Base-by-base conservation (phyloP, 2,113 vertebrate species). In the Potamarius usumacintae region DNA sequence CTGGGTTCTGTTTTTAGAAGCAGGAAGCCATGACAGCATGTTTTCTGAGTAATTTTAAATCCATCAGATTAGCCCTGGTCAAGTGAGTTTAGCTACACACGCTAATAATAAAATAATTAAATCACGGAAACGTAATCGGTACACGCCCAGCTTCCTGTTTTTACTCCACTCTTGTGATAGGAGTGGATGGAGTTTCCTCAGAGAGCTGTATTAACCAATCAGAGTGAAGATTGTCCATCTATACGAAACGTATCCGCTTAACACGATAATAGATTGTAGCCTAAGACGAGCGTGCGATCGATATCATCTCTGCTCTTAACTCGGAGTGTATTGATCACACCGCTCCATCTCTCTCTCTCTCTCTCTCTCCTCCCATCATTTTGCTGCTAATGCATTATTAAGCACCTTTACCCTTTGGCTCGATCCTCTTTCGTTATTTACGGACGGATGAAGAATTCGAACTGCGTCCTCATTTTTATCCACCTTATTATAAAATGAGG, bases 321-420 rank as follows among this genome's bases (percentile, higher is more conserved):
- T 60, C 57, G 6, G n/a, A 62, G 79, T 53, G 27, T 86, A 89
- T 82, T 52, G 84, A 89, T 86, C 7, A 8, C 11, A 69, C 2
- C 17, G 48, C 62, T 81, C 50, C 4, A 22, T 8, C 12, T 27
- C 25, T 27, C 52, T 79, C 1, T 22, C 42, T 50, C 55, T 6
- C 15, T 52, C 18, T 27, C 5, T 15, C 9, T 76, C 42, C 57
- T 25, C 7, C 53, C 48, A 1, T 58, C 34, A 52, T 87, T 89
- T 87, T 67, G 89, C 88, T 90, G 85, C 90, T 90, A 88, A 20
- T 85, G 84, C 84, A 53, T 88, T 78, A 62, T 83, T 63, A 85
- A 86, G 85, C 88, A 91, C 88, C 69, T 90, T 89, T 65, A 63
- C 86, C n/a, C 14, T 74, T 85, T 84, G 85, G 78, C 76, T 82